These are phyloP conservation scores for Epinephelus lanceolatus DNA, from an alignment of 2,113 vertebrate genomes.

Conservation along the genomic window DNA sequence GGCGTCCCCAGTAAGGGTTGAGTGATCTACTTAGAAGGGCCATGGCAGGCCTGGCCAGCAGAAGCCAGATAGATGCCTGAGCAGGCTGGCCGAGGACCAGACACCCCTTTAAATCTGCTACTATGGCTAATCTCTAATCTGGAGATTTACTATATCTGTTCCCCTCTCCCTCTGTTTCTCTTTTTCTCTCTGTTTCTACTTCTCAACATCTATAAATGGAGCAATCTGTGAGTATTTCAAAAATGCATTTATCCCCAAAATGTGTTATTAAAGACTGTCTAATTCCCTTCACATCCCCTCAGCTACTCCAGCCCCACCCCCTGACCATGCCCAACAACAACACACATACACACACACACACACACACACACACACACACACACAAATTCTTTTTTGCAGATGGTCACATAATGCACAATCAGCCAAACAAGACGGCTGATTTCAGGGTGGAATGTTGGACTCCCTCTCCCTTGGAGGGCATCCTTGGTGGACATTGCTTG, in stretches of 20 bases:
- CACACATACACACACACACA: conserved; percentile 48
- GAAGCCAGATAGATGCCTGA: conserved; percentile 85
- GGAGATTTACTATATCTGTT: conserved; percentile 85
- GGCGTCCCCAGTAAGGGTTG: conserved; percentile 61
- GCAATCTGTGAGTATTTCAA: conserved; percentile 83
- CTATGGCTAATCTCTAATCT: conserved; percentile 88
- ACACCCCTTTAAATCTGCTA: conserved; percentile 84
- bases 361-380: conserved; percentile 27
- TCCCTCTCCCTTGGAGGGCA: conserved; percentile 69
- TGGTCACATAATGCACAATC: conserved; percentile 85
- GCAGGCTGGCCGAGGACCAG: conserved; percentile 81
- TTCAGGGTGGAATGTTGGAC: conserved; percentile 76
- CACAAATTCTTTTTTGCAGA: conserved; percentile 72
- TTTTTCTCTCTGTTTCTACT: conserved; percentile 58
- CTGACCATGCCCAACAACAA: conserved; percentile 40
- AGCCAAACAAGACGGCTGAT: conserved; percentile 86
- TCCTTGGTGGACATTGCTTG: conserved; percentile 73
- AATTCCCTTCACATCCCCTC: conserved; percentile 72
- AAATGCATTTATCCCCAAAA: conserved; percentile 84
- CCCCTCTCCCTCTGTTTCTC: conserved; percentile 68
- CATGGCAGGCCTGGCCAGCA: conserved; percentile 72
- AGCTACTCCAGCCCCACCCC: conserved; percentile 50
- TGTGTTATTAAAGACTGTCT: conserved; percentile 83
- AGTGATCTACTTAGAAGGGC: conserved; percentile 80
- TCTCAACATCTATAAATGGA: conserved; percentile 83